These are phyloP conservation scores for Drosophila flavopinicola DNA, from an alignment of 2,888 invertebrate genomes.

Conservation along the genomic window DNA sequence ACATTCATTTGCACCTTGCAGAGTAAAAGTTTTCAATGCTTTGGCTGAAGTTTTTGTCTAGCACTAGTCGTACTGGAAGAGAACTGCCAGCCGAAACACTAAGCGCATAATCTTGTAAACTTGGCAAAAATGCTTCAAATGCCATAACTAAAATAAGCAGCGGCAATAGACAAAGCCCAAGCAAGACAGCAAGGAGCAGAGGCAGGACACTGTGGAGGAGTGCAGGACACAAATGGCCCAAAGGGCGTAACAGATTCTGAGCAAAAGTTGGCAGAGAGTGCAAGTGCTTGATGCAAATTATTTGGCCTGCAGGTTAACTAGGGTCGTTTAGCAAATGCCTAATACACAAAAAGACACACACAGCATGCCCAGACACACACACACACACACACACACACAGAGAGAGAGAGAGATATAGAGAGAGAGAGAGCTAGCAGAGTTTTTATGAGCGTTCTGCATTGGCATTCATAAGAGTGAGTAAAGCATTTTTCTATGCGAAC, in stretches of 20 bases:
- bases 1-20: conserved; percentile 53
- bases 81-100: conserved; percentile 54
- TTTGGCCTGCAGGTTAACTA: conserved; percentile 79
- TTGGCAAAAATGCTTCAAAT: conserved; percentile 74
- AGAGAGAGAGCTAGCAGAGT: conserved; percentile 9
- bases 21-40: conserved; percentile 62
- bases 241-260: conserved; percentile 63
- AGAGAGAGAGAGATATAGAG: conserved; percentile 17
- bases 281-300: conserved; percentile 79
- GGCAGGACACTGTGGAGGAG: neutral
- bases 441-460: conserved; percentile 72
- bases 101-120: conserved; percentile 80
- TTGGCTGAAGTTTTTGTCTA: conserved; percentile 49
- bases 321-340: conserved; percentile 80
- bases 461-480: conserved; percentile 73
- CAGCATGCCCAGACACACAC: conserved; percentile 31
- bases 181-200: neutral
- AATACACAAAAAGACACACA: conserved; percentile 58
- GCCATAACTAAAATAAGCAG: conserved; percentile 78
- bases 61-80: conserved; percentile 24
- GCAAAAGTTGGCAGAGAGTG: conserved; percentile 65
- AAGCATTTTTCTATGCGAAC: conserved; percentile 57
- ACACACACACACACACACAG: conserved; percentile 21
- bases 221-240: conserved; percentile 39
- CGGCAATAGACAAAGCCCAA: conserved; percentile 52